phyloP scores from a whole-genome alignment of 2,113 vertebrate species.

The Ammodramus savannarum region DNA sequence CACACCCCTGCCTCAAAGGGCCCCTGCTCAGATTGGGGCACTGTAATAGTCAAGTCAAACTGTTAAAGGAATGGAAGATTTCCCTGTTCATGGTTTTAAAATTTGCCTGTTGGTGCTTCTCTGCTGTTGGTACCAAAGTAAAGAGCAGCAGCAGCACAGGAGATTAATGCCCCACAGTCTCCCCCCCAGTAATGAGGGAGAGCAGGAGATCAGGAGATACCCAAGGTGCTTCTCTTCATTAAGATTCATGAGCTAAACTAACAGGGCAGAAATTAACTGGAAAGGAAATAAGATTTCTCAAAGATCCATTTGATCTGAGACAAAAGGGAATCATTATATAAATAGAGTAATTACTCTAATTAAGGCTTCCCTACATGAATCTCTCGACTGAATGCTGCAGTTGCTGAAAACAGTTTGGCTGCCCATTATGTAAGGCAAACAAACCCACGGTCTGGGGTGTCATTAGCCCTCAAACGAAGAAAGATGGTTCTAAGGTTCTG shows the following conservation, averaged over 20 bases:
- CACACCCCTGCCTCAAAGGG: background rate
- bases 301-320: conserved; percentile 58
- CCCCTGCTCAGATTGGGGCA: background rate
- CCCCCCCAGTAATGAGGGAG: background rate
- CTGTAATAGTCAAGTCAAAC: background rate
- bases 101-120: background rate
- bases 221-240: background rate
- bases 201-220: background rate
- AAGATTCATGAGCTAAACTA: conserved; percentile 49
- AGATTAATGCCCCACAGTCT: background rate
- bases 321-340: conserved; percentile 60
- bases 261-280: conserved; percentile 38
- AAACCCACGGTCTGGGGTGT: background rate
- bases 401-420: conserved; percentile 26
- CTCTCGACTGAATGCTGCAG: background rate
- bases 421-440: conserved; percentile 53
- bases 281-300: conserved; percentile 58
- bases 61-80: background rate
- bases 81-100: background rate
- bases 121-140: background rate
- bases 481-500: background rate
- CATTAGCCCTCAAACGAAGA: conserved; percentile 33
- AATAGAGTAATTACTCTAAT: conserved; percentile 71
- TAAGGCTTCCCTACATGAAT: conserved; percentile 52
- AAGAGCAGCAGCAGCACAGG: background rate